Base-by-base conservation (phyloP, 2,888 invertebrate species). In the Thereva unica region DNA sequence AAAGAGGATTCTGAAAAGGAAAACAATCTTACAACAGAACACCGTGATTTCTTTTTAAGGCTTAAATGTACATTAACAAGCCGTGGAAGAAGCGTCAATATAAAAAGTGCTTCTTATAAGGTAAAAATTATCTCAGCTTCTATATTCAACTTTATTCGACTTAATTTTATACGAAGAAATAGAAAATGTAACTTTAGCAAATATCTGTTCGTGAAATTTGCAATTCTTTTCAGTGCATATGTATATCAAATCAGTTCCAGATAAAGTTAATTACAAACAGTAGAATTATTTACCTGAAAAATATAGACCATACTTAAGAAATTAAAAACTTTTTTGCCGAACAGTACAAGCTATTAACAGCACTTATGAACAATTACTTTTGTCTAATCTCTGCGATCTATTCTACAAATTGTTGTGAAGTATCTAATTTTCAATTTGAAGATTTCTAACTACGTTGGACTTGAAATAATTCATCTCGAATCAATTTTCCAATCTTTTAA, bases 101-200 rank as follows among this genome's bases (percentile, higher is more conserved):
- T 97, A 64, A 97, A 97, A 82, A 95, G 96, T 68, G 96, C 97
- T 67, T 87, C 93, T 1, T 97, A 95, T 80, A 97, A 97, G 90
- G 97, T 95, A 81, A 76, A 76, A 70, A 41, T n/a, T 12, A 4
- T 12, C 12, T 12, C 2, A 7, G 2, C 4, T 4, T 7, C 3
- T 4, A 47, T 42, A 38, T 8, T 23, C 35, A 53, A 23, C 8
- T 34, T 49, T 49, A 52, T 4, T 35, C n/a, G 34, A 44, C 12
- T 40, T 35, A 23, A 23, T 49, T 38, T 49, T 61, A 9, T 10
- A 4, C 12, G 7, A 34, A 2, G 5, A 2, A n/a, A 2, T 9
- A 9, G 3, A 53, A 35, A 53, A 53, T 2, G 34, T 9, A 1
- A 42, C 42, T 42, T 49, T 49, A 61, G 23, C 2, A 1, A 5